A percentile compares a stretch with the other conserved stretches of the same genome.
Conservation (phyloP, 2,797 vertebrate genomes). For the Pagetopsis macropterus region DNA sequence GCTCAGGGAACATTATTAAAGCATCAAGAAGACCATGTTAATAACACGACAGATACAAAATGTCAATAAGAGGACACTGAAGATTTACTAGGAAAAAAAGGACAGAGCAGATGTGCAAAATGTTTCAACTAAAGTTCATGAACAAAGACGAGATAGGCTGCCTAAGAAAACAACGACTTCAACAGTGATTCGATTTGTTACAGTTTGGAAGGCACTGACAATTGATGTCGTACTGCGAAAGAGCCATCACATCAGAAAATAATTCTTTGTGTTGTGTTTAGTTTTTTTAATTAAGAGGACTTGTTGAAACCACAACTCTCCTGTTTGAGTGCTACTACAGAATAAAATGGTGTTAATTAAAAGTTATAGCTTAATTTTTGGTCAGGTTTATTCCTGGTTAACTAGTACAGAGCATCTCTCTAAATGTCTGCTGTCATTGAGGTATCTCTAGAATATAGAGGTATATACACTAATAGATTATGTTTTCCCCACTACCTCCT, state of each 20-base stretch:
- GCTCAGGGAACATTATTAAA: conserved; percentile 26
- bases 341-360: background rate
- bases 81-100: background rate
- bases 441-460: background rate
- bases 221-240: background rate
- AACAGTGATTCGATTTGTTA: background rate
- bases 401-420: too few species aligned
- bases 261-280: too few species aligned
- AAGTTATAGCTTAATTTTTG: background rate
- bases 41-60: conserved; percentile 27
- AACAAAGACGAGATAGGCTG: conserved; percentile 2
- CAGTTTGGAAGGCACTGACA: background rate
- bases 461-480: background rate
- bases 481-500: background rate
- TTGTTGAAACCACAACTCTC: background rate
- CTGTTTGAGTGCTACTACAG: background rate
- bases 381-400: background rate
- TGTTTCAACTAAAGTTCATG: conserved; percentile 3
- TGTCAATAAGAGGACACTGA: background rate
- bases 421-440: too few species aligned
- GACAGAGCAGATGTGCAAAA: background rate
- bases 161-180: background rate
- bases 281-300: background rate
- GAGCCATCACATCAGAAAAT: too few species aligned
- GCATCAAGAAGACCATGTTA: conserved; percentile 28